Conservation (phyloP, 2,113 vertebrate species). For the Semnopithecus entellus region DNA sequence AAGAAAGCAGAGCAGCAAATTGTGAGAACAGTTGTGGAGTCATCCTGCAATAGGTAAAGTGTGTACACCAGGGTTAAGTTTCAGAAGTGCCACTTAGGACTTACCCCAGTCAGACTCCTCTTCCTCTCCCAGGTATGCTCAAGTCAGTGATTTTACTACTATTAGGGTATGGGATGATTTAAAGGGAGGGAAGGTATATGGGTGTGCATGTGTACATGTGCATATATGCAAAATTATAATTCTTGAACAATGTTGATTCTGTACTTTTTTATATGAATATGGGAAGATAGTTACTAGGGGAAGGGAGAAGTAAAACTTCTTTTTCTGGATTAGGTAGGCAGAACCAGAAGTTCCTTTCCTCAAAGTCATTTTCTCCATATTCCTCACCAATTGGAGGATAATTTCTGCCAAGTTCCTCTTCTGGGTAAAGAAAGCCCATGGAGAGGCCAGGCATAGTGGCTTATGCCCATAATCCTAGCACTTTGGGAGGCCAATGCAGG, state of each 20-base stretch:
- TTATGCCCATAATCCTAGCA: no score
- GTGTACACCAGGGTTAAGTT: background rate
- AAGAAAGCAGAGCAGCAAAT: background rate
- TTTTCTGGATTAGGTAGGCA: background rate
- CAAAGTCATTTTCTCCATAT: background rate
- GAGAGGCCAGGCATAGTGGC: background rate
- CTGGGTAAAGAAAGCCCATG: background rate
- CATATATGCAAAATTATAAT: background rate
- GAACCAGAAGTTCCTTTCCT: background rate
- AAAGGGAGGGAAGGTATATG: background rate
- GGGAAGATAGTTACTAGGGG: background rate
- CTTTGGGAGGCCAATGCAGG: no score
- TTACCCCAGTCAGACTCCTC: background rate
- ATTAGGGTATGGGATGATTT: background rate
- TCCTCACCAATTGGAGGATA: background rate
- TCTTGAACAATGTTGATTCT: background rate
- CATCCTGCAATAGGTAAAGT: background rate
- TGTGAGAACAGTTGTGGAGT: background rate
- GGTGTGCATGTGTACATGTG: fast-evolving
- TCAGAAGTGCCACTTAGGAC: background rate
- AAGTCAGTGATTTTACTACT: background rate
- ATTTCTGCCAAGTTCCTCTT: background rate
- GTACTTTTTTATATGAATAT: background rate
- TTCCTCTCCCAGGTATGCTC: background rate
- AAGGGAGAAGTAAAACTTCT: background rate